Conservation (phyloP, 2,797 vertebrate genomes). For the Hippocampus kuda region DNA sequence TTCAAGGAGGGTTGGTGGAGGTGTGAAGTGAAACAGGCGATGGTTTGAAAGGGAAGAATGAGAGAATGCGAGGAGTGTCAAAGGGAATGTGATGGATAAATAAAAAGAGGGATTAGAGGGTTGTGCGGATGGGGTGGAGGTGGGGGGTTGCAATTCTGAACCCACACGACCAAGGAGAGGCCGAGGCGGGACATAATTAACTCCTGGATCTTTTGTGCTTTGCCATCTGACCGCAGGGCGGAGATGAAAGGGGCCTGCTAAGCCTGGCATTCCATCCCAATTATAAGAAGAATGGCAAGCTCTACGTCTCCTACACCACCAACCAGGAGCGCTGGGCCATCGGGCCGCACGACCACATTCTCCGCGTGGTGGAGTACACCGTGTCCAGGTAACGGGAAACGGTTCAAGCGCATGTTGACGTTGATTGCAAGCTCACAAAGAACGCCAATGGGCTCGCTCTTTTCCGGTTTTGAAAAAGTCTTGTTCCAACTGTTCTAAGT, state of each 20-base stretch:
- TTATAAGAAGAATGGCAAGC: conserved; percentile 99
- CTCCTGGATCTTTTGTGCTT: conserved; percentile 96
- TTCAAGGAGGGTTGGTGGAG: conserved; percentile 64
- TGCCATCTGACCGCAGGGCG: conserved; percentile 95
- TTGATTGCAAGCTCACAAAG: conserved; percentile 14
- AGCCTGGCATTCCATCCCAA: conserved; percentile 99
- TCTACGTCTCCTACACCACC: conserved; percentile 98
- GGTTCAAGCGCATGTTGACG: conserved; percentile 30
- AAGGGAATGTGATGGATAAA: conserved; percentile 69
- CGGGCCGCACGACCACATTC: conserved; percentile 98
- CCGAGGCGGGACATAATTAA: conserved; percentile 87
- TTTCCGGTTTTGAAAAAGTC: not conserved
- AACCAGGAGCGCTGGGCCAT: conserved; percentile 99
- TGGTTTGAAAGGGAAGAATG: conserved; percentile 48
- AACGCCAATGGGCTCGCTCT: not conserved
- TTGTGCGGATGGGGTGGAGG: conserved; percentile 5
- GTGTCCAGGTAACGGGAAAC: conserved; percentile 75
- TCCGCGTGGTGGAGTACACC: conserved; percentile 95
- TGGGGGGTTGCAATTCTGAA: conserved; percentile 61
- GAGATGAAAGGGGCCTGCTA: conserved; percentile 99
- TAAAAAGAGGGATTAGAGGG: conserved; percentile 60
- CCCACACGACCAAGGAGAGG: conserved; percentile 57
- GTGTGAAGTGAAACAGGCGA: conserved; percentile 57
- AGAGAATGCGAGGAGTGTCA: conserved; percentile 71
- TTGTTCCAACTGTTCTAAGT: too few species aligned